Conservation (phyloP, 2,113 vertebrate species). For the Pangasianodon hypophthalmus region DNA sequence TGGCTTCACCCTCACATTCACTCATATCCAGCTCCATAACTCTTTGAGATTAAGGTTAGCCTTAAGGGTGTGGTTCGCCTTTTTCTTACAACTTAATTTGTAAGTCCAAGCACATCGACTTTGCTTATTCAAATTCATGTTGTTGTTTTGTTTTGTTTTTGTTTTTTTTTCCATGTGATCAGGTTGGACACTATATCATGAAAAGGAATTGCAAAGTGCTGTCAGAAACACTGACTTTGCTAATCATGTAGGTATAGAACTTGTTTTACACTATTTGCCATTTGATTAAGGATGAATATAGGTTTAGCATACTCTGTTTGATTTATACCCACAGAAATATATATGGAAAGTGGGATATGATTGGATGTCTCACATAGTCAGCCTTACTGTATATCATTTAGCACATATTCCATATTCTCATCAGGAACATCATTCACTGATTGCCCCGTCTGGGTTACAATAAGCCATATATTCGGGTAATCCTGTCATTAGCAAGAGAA, state of each 20-base stretch:
- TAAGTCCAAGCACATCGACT: neutral
- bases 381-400: conserved; percentile 10
- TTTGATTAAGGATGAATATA: neutral
- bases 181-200: neutral
- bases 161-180: neutral
- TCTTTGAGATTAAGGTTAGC: neutral
- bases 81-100: neutral
- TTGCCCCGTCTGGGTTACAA: conserved; percentile 12
- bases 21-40: neutral
- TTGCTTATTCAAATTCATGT: neutral
- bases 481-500: conserved; percentile 28
- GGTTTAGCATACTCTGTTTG: neutral
- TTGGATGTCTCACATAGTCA: neutral
- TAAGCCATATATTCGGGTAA: conserved; percentile 31
- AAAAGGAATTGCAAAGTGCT: neutral
- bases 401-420: conserved; percentile 22
- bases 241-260: neutral
- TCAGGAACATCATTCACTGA: conserved; percentile 38
- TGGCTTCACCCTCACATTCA: neutral
- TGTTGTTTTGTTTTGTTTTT: too few species aligned
- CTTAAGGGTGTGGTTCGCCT: neutral
- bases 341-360: neutral
- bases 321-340: neutral
- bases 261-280: neutral
- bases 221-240: neutral